phyloP scores from a whole-genome alignment of 2,888 invertebrate species.

The Parnassius orleans region DNA sequence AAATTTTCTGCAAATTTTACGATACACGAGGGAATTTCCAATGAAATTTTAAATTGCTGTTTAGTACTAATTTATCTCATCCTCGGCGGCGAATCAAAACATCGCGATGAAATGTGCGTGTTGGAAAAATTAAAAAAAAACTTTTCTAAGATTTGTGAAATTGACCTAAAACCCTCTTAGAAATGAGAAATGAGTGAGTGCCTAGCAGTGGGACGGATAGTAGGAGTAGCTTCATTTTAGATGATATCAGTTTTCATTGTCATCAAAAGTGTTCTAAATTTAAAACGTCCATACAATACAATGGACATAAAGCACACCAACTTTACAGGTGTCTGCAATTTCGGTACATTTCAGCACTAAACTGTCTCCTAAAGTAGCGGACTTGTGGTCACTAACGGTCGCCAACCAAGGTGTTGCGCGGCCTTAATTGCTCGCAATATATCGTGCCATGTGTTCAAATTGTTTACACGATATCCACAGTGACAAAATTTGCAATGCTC shows the following conservation, averaged over 20 bases:
- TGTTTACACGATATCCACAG: constrained; percentile 6
- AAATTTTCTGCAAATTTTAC: too few relatives aligned
- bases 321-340: background rate
- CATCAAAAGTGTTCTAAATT: too few relatives aligned
- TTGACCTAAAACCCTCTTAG: background rate
- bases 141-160: background rate
- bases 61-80: too few relatives aligned
- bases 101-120: too few relatives aligned
- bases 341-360: background rate
- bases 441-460: constrained; percentile 21
- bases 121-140: too few relatives aligned
- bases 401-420: constrained; percentile 19
- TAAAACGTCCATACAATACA: background rate
- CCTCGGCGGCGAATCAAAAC: too few relatives aligned
- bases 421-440: constrained; percentile 22
- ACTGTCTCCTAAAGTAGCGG: constrained; percentile 1
- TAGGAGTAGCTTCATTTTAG: too few relatives aligned
- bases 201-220: too few relatives aligned
- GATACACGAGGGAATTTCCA: too few relatives aligned
- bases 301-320: background rate
- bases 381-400: constrained; percentile 15
- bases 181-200: too few relatives aligned
- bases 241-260: too few relatives aligned
- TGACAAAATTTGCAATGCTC: constrained; percentile 20
- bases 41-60: too few relatives aligned